Base-by-base conservation (phyloP, 2,113 vertebrate genomes). In the Piprites chloris region DNA sequence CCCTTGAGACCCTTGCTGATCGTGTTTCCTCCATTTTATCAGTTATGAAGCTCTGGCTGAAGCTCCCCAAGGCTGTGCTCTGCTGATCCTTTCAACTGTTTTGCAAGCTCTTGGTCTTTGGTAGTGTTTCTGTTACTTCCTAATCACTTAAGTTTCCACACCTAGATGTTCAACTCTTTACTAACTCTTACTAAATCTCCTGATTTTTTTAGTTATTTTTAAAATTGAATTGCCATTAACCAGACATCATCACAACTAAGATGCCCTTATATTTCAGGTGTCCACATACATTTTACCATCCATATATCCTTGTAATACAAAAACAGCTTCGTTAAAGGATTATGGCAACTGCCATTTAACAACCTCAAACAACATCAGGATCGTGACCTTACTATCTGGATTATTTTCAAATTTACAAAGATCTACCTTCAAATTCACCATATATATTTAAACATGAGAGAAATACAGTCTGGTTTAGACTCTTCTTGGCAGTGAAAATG, bases 1-100 rank as follows among this genome's bases (percentile, higher is more conserved):
- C 15, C 14, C 19, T 61, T 32, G 27, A 78, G 23, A 74, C 9
- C 6, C 7, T 30, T 3, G 0, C 18, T 1, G 1, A 28, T 22
- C 0, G 1, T 46, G 3, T 56, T 85, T 61, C 20, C 17, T 88
- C 20, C 14, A 18, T 47, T 47, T 47, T 37, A 32, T 17, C 26
- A 12, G 41, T 37, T 39, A 26, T 10, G 6, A 87, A 92, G 14
- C 9, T 69, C 21, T 63, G 58, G 7, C 12, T 77, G 28, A 59
- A 92, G 16, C 12, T 50, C 32, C 62, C 50, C n/a, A 62, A 33
- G 15, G 8, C 33, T n/a, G 4, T 33, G 7, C 9, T 56, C 32
- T 46, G 9, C 12, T 18, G 37, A 56, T 39, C 9, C 20, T 61
- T 47, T 71, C 32, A 23, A 3, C n/a, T 18, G 23, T 33, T n/a